Evolutionary conservation across 92 coral and sea anemone species (phyloP).

Genomic region (Umimayanthus kanabou): DNA sequence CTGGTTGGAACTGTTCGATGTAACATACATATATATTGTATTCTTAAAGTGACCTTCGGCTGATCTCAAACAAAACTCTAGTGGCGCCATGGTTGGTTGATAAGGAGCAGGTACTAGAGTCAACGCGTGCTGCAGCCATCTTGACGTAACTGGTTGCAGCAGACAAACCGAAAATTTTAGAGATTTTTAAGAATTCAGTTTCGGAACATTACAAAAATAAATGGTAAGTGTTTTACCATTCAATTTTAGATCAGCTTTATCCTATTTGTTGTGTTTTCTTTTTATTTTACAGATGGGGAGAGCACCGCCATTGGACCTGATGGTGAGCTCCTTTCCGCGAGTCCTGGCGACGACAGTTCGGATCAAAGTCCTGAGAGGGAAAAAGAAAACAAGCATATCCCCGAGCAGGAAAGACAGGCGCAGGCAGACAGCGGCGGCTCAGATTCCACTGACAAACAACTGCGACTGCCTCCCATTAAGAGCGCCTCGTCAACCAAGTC

Average conservation of each 20-base stretch:
- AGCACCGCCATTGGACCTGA: conserved; percentile 77
- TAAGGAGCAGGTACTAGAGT: no score
- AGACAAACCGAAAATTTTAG: no score
- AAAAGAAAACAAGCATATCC: neutral
- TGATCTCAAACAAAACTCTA: no score
- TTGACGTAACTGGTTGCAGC: no score
- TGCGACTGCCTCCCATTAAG: conserved; percentile 31
- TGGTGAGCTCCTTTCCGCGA: conserved; percentile 15
- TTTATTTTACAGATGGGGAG: conserved; percentile 65
- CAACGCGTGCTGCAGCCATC: no score
- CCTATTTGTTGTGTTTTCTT: neutral
- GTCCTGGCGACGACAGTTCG: conserved; percentile 33
- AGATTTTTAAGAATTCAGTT: no score
- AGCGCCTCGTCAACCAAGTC: conserved; percentile 23
- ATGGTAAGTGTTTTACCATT: no score
- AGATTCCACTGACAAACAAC: conserved; percentile 19
- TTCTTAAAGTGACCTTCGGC: no score
- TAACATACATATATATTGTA: no score
- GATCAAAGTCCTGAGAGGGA: conserved; percentile 8
- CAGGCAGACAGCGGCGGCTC: conserved; percentile 19
- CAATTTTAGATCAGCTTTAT: neutral
- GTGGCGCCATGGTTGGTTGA: no score
- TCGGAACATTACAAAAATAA: no score
- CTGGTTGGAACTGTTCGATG: no score
- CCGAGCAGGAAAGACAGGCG: neutral